phyloP scores from a whole-genome alignment of 1,140 invertebrate species.

The Drosophila lini region DNA sequence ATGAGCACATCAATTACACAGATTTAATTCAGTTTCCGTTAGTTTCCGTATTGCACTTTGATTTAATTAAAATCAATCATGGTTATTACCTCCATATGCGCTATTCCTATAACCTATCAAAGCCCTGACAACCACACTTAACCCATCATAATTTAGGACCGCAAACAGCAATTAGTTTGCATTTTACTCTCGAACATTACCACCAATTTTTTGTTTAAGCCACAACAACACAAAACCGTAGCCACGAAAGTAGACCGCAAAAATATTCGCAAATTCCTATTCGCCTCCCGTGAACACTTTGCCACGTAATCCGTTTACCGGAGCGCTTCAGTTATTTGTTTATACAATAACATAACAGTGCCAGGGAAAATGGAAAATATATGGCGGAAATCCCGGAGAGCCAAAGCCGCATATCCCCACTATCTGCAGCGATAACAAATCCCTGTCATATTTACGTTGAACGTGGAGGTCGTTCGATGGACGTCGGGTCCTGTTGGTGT shows the following conservation, averaged over 20 bases:
- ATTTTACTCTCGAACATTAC: conserved; percentile 23
- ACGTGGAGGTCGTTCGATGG: background rate
- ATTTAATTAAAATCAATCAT: conserved; percentile 15
- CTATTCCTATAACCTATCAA: conserved; percentile 4
- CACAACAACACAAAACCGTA: conserved; percentile 3
- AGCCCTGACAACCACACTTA: conserved; percentile 2
- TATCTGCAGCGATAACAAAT: conserved; percentile 30
- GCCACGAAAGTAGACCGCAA: conserved; percentile 25
- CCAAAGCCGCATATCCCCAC: conserved; percentile 28
- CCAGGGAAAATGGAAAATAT: conserved; percentile 20
- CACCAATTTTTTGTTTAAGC: background rate
- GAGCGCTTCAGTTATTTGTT: conserved; percentile 37
- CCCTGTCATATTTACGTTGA: conserved; percentile 40
- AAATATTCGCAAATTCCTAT: conserved; percentile 24
- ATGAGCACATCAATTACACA: background rate
- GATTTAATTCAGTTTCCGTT: conserved; percentile 7
- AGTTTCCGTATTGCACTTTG: background rate
- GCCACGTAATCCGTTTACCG: conserved; percentile 38
- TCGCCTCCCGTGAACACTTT: conserved; percentile 23
- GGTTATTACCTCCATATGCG: conserved; percentile 1
- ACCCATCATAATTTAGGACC: conserved; percentile 19
- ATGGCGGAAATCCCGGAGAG: conserved; percentile 4
- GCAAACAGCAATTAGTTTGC: conserved; percentile 37
- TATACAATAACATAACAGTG: conserved; percentile 30
- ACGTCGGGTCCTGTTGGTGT: conserved; percentile 17